Conservation (phyloP, 2,888 invertebrate species). For the Onthophagus sagittarius region DNA sequence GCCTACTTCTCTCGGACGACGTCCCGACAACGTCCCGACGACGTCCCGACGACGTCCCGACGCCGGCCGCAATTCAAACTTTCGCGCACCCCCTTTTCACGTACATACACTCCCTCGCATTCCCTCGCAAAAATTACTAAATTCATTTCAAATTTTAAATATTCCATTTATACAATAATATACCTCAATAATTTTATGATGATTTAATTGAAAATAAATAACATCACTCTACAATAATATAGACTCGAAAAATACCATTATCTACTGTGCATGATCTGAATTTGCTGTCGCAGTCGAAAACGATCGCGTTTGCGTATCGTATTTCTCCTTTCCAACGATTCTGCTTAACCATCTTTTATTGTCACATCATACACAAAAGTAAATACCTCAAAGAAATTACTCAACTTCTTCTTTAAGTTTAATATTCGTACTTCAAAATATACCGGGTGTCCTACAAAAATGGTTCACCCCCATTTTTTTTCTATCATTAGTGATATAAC, state of each 20-base stretch:
- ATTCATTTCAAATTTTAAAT: too few species aligned
- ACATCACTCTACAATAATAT: neutral
- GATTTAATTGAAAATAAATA: neutral
- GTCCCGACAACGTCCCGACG: neutral
- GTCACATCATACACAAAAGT: neutral
- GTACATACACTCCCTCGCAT: too few species aligned
- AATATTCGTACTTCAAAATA: too few species aligned
- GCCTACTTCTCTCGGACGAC: conserved; percentile 31
- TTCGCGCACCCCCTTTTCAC: too few species aligned
- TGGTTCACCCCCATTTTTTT: too few species aligned
- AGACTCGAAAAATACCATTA: neutral
- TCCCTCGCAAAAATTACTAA: too few species aligned
- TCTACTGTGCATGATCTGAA: neutral
- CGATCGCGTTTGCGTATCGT: neutral
- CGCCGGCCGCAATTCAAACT: too few species aligned
- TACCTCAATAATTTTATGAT: neutral
- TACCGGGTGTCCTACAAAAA: too few species aligned
- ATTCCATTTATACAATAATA: neutral
- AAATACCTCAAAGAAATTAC: too few species aligned
- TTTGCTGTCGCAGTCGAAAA: neutral
- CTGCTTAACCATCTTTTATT: neutral
- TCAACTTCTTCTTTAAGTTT: too few species aligned
- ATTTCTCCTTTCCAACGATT: neutral
- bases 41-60: neutral
- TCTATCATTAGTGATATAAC: too few species aligned